phyloP scores from a whole-genome alignment of 2,888 invertebrate genomes.

The Hirtodrosophila cameraria region DNA sequence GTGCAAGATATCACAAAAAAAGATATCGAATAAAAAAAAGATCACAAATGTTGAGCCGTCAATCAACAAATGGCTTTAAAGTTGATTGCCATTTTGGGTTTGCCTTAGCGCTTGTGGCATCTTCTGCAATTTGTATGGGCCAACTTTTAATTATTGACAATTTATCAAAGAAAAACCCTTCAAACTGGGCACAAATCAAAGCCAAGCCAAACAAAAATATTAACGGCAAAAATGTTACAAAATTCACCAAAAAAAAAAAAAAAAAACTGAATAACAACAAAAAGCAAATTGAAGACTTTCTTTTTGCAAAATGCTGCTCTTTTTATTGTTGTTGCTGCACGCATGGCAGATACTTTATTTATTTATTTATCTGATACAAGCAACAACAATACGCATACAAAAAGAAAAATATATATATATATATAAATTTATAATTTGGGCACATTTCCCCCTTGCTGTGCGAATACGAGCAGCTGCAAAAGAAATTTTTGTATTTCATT shows the following conservation, averaged over 20 bases:
- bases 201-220: conserved; percentile 10
- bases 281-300: conserved; percentile 45
- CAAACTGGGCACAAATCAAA: conserved; percentile 6
- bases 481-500: conserved; percentile 9
- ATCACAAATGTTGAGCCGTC: conserved; percentile 32
- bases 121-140: conserved; percentile 41
- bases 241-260: conserved; percentile 44
- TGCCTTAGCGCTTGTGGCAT: conserved; percentile 17
- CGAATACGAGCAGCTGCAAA: conserved; percentile 22
- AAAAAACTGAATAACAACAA: conserved; percentile 25
- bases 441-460: conserved; percentile 14
- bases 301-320: conserved; percentile 39
- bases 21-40: conserved; percentile 11
- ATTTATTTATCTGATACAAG: conserved; percentile 18
- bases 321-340: conserved; percentile 15
- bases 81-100: conserved; percentile 27
- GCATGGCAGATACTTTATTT: conserved; percentile 7
- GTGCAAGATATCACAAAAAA: neutral
- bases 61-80: conserved; percentile 38
- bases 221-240: conserved; percentile 43
- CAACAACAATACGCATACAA: conserved; percentile 2
- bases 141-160: conserved; percentile 61
- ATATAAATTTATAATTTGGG: conserved; percentile 8
- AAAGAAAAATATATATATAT: no score
- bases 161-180: conserved; percentile 42